These are phyloP conservation scores for Lates japonicus DNA, from an alignment of 2,797 vertebrate species.

Conservation along the genomic window DNA sequence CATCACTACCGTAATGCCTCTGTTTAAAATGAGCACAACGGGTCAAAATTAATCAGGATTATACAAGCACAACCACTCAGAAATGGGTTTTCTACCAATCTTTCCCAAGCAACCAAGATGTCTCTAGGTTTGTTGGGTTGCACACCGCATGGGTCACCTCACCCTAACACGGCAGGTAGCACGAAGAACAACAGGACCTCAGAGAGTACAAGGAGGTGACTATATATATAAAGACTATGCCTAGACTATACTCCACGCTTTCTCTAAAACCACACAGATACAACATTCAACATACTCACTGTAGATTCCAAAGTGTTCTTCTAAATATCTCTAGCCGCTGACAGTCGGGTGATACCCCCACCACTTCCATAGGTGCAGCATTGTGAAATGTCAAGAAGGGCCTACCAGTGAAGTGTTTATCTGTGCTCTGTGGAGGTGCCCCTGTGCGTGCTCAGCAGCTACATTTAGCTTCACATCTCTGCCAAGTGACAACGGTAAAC, in stretches of 20 bases:
- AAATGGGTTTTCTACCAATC: slow-evolving; percentile 89
- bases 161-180: slow-evolving; percentile 30
- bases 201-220: not conserved
- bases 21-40: slow-evolving; percentile 91
- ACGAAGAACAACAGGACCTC: slow-evolving; percentile 23
- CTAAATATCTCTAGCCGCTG: slow-evolving; percentile 68
- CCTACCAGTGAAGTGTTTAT: slow-evolving; percentile 67
- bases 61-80: slow-evolving; percentile 90
- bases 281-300: slow-evolving; percentile 65
- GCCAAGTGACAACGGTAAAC: slow-evolving; percentile 74
- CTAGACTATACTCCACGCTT: not conserved
- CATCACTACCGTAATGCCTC: slow-evolving; percentile 89
- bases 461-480: slow-evolving; percentile 75
- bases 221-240: slow-evolving; percentile 9
- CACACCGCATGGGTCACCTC: slow-evolving; percentile 49
- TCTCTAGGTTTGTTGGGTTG: slow-evolving; percentile 76
- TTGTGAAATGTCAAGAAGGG: slow-evolving; percentile 69
- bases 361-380: slow-evolving; percentile 66
- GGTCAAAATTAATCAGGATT: slow-evolving; percentile 93
- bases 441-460: slow-evolving; percentile 64
- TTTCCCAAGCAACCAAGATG: slow-evolving; percentile 85
- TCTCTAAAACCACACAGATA: slow-evolving; percentile 44
- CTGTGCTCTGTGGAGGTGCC: slow-evolving; percentile 64
- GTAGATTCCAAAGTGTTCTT: slow-evolving; percentile 67
- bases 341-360: slow-evolving; percentile 65